Base-by-base conservation (phyloP, 2,888 invertebrate species). In the Leistus spinibarbis region DNA sequence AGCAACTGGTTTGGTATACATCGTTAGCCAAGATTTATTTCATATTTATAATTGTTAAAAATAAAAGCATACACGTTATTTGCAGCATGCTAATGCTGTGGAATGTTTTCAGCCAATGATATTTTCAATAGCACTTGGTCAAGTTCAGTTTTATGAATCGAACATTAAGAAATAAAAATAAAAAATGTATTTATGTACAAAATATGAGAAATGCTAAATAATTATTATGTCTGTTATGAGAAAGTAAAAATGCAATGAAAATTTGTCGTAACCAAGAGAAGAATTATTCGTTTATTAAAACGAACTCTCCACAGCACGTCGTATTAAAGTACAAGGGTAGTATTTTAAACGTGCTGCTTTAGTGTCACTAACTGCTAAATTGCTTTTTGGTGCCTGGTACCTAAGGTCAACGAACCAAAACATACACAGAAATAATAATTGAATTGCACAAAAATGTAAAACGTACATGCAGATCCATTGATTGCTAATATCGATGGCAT, bases 311-410 rank as follows among this genome's bases (percentile, higher is more conserved):
- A n/a, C n/a, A n/a, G n/a, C n/a, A n/a, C n/a, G n/a, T n/a, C n/a
- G n/a, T n/a, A n/a, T n/a, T n/a, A n/a, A n/a, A n/a, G n/a, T 4
- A 40, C 3, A 40, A 40, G 40, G 40, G 40, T 40, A 24, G 24
- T 4, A 24, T 24, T 24, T 24, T 3, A 24, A 24, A 24, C n/a
- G n/a, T n/a, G n/a, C 24, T 24, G 7, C 13, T 40, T 2, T 10
- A 40, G 7, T 2, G 40, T 40, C n/a, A n/a, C n/a, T n/a, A n/a
- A n/a, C n/a, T n/a, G n/a, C n/a, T n/a, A n/a, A 54, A 17, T 13
- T 54, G 54, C 13, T 5, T 60, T 60, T 22, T 13, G 60, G 60
- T 60, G 13, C 60, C 60, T 60, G 60, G 60, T 57, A 57, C 60
- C 7, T 22, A 60, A 22, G 22, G 60, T 17, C 13, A 13, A 60